Conservation (phyloP, 2,888 invertebrate species). For the Lepetodrilus schrolli region DNA sequence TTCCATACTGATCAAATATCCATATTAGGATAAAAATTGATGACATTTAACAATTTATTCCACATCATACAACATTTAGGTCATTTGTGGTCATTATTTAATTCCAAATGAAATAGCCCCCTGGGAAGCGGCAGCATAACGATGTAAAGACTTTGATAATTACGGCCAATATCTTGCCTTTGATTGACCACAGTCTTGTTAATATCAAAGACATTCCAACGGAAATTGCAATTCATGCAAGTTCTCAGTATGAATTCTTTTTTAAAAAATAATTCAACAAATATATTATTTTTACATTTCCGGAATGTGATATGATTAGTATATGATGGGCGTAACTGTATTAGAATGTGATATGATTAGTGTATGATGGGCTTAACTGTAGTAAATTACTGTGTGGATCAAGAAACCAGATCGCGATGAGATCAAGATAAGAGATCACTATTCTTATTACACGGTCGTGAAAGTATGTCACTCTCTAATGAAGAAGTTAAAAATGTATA, state of each 20-base stretch:
- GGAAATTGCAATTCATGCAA: background rate
- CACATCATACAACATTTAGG: no score
- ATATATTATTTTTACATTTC: constrained; percentile 7
- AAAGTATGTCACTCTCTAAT: background rate
- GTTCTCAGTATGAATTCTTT: background rate
- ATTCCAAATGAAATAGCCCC: no score
- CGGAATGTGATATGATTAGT: constrained; percentile 10
- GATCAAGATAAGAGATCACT: background rate
- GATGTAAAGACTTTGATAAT: no score
- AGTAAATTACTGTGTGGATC: background rate
- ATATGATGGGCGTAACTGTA: background rate
- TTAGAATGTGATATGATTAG: constrained; percentile 1
- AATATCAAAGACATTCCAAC: background rate
- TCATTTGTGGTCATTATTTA: no score
- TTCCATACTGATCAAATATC: no score
- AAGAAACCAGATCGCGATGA: background rate
- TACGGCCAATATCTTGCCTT: no score
- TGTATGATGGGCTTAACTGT: constrained; percentile 7
- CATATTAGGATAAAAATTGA: no score
- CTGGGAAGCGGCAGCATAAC: no score
- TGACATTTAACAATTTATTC: no score
- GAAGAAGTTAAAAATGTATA: constrained; percentile 1
- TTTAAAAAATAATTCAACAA: no score
- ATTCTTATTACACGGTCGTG: background rate
- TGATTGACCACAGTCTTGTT: no score